Conservation (phyloP, 2,888 invertebrate genomes). For the Taenaris catops region DNA sequence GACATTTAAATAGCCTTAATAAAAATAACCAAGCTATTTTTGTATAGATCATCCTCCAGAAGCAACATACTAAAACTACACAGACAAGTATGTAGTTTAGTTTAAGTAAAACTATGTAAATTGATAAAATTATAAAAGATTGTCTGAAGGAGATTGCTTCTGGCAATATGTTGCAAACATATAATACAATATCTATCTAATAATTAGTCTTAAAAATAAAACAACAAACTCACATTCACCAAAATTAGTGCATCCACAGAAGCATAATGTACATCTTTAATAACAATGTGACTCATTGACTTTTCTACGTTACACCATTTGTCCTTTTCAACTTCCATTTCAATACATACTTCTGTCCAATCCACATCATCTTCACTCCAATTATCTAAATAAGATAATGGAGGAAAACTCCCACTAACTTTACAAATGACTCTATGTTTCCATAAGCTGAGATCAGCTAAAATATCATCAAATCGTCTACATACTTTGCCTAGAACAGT, state of each 20-base stretch:
- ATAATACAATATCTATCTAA: too few relatives aligned
- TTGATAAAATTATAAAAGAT: too few relatives aligned
- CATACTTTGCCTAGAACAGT: conserved; percentile 75
- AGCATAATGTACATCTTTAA: conserved; percentile 77
- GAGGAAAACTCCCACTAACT: conserved; percentile 55
- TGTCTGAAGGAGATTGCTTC: too few relatives aligned
- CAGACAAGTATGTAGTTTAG: too few relatives aligned
- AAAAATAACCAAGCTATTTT: too few relatives aligned
- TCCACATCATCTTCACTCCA: conserved; percentile 60
- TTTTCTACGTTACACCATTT: conserved; percentile 74
- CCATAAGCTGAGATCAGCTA: conserved; percentile 79
- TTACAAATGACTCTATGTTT: conserved; percentile 70
- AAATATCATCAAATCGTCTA: conserved; percentile 74
- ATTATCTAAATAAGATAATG: conserved; percentile 49
- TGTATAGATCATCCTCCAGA: too few relatives aligned
- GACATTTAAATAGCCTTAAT: too few relatives aligned
- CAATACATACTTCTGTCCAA: conserved; percentile 80
- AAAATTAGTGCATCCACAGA: conserved; percentile 80
- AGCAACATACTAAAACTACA: too few relatives aligned
- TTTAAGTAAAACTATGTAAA: too few relatives aligned
- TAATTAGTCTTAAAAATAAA: not conserved
- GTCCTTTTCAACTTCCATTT: conserved; percentile 77
- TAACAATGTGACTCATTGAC: conserved; percentile 64
- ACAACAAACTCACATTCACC: conserved; percentile 65
- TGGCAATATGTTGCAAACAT: too few relatives aligned